Base-by-base conservation (phyloP, 2,113 vertebrate genomes). In the Oryzias celebensis region DNA sequence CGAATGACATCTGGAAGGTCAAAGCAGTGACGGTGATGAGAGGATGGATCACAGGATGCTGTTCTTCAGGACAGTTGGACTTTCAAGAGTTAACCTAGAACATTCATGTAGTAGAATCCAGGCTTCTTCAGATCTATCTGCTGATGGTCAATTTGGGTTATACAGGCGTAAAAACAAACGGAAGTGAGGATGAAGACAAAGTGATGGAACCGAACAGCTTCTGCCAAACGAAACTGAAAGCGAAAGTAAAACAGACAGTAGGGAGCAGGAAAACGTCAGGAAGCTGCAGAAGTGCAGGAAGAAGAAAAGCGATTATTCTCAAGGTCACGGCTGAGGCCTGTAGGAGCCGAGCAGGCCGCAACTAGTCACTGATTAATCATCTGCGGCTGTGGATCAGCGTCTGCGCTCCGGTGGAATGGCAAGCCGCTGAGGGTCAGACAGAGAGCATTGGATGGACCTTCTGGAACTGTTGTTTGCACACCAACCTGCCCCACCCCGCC, bases 1-100 rank as follows among this genome's bases (percentile, higher is more conserved):
- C 78, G n/a, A 46, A 89, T 0, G 89, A 42, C 92, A 93, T 93
- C 86, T 88, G 78, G 22, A 20, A 71, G 49, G 63, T 15, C 1
- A 75, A n/a, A 56, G 42, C 20, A 13, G 10, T 17, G 36, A 20
- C 20, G 20, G 20, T 20, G 36, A 36, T 36, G 36, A 36, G 36
- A 36, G 10, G 36, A 36, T 36, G 36, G 10, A 36, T 3, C 36
- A 12, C 36, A 12, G 36, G 36, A 12, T 36, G 10, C 36, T 36
- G 36, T 12, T 36, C 36, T 36, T 36, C 8, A 36, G 36, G 10
- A 2, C 36, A 12, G 10, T 3, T 36, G 36, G 36, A 36, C 36
- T 12, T 36, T 36, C 2, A 36, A 28, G 26, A 6, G 26, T 28
- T 28, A 28, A 28, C 4, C 26, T 36, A 36, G 10, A 36, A 12